Conservation (phyloP, 2,113 vertebrate genomes). For the Penelope pileata region DNA sequence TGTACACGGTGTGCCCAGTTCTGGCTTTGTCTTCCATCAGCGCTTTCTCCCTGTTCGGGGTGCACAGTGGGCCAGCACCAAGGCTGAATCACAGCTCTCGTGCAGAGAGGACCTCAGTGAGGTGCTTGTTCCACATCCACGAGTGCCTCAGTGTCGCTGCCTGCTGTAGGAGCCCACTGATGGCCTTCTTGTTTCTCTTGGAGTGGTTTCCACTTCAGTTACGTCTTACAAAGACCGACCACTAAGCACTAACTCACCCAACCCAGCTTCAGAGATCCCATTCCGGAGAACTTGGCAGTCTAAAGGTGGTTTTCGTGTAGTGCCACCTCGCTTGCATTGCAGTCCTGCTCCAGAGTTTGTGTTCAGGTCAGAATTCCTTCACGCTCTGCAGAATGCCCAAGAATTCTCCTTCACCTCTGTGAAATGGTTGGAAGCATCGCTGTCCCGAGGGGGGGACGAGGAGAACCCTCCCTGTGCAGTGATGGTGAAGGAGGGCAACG, state of each 20-base stretch:
- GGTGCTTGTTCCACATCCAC: not conserved
- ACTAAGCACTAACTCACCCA: not conserved
- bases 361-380: not conserved
- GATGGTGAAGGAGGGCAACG: not conserved
- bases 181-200: accelerated
- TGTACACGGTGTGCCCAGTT: not conserved
- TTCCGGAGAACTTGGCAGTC: not conserved
- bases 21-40: not conserved
- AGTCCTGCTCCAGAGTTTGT: not conserved
- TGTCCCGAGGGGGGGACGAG: not conserved
- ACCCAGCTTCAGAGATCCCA: not conserved
- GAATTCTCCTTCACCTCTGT: not conserved
- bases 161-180: not conserved
- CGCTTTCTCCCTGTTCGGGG: not conserved
- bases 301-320: not conserved
- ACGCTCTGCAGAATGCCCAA: not conserved
- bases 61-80: accelerated
- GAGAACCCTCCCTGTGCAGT: not conserved
- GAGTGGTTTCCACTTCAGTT: not conserved
- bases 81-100: not conserved
- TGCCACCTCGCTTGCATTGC: not conserved
- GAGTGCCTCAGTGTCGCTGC: accelerated
- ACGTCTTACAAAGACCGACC: accelerated
- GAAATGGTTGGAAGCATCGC: not conserved
- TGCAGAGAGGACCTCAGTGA: not conserved